A percentile compares a stretch with the other conserved stretches of the same genome.
These are phyloP conservation scores for Cosmorhoe ocellata DNA, from an alignment of 2,888 invertebrate species.

Conservation along the genomic window DNA sequence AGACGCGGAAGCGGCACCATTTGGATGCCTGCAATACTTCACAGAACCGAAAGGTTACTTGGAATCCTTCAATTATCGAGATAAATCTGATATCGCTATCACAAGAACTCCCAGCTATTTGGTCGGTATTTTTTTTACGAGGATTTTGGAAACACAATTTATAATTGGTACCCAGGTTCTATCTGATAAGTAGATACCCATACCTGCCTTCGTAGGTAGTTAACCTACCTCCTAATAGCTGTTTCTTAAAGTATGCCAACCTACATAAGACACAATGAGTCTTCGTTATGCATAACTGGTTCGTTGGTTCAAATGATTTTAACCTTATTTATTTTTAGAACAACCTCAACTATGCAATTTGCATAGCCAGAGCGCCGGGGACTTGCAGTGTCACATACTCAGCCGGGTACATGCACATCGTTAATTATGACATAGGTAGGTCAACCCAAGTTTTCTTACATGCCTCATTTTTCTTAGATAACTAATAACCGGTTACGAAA, in stretches of 20 bases:
- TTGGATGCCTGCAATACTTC: constrained; percentile 86
- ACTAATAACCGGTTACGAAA: too few relatives aligned
- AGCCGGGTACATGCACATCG: constrained; percentile 83
- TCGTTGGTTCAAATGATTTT: too few relatives aligned
- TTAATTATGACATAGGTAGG: constrained; percentile 85
- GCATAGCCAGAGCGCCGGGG: constrained; percentile 83
- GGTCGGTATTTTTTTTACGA: constrained; percentile 60
- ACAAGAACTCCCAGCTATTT: constrained; percentile 83
- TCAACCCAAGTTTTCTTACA: background rate
- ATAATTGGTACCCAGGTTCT: too few relatives aligned
- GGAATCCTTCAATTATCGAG: constrained; percentile 88
- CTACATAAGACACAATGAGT: too few relatives aligned
- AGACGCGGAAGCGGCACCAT: constrained; percentile 71
- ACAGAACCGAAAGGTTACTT: constrained; percentile 82
- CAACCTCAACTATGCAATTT: constrained; percentile 89
- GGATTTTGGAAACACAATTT: too few relatives aligned
- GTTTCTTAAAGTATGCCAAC: too few relatives aligned
- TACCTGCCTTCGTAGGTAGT: too few relatives aligned
- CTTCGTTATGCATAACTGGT: too few relatives aligned
- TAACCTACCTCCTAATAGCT: too few relatives aligned
- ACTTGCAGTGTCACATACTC: constrained; percentile 86
- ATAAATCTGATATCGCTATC: constrained; percentile 78
- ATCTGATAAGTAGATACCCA: too few relatives aligned
- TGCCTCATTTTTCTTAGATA: too few relatives aligned
- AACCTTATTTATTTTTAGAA: constrained; percentile 77